Evolutionary conservation across 2,113 vertebrate genomes (phyloP).

Genomic region (Lepidothrix coronata): DNA sequence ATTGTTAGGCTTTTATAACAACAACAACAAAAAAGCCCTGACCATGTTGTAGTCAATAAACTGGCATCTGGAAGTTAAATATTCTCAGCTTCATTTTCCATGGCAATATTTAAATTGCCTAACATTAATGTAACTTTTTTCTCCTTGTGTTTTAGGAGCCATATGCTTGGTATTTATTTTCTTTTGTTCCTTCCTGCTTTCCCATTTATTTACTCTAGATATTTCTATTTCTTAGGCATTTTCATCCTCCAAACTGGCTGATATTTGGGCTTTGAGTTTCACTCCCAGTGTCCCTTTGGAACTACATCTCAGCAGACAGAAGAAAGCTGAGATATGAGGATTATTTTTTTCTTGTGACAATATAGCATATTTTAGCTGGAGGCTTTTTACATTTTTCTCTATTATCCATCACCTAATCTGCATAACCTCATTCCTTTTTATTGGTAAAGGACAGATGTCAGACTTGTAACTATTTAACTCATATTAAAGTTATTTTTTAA

Average conservation of each 20-base stretch:
- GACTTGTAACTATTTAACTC: background rate
- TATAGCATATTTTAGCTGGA: background rate
- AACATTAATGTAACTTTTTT: background rate
- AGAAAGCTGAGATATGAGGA: background rate
- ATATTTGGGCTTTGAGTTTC: background rate
- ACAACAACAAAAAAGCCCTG: background rate
- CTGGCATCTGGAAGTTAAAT: constrained; percentile 46
- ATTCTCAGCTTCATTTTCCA: constrained; percentile 2
- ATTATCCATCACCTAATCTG: background rate
- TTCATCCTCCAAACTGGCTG: background rate
- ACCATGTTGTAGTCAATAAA: constrained; percentile 13
- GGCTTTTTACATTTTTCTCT: background rate
- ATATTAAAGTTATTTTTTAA: background rate
- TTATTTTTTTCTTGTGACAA: background rate
- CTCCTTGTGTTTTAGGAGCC: background rate
- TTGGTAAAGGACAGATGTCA: background rate
- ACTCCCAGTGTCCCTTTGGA: background rate
- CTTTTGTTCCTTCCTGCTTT: background rate
- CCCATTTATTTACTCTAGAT: background rate
- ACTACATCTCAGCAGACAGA: background rate
- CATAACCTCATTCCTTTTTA: background rate
- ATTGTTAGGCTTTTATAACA: background rate
- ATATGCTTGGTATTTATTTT: background rate
- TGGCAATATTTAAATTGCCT: background rate
- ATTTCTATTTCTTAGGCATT: background rate